These are phyloP conservation scores for Eubasilissa regina DNA, from an alignment of 1,140 invertebrate species.

Conservation along the genomic window DNA sequence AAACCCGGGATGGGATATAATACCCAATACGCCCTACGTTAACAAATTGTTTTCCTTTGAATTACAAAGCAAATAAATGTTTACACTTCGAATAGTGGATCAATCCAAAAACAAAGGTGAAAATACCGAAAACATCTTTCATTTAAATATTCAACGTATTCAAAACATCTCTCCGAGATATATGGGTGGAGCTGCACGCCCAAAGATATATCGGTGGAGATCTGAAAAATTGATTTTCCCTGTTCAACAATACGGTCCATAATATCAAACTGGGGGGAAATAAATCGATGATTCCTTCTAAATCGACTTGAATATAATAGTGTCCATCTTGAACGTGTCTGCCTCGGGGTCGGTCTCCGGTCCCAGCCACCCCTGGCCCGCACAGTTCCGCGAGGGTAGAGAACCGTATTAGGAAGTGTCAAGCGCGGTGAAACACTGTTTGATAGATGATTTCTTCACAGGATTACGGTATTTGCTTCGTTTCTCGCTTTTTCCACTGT, in stretches of 20 bases:
- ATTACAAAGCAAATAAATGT: slow-evolving; percentile 18
- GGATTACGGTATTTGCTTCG: slow-evolving; percentile 37
- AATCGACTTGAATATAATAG: slow-evolving; percentile 47
- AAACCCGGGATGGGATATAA: not conserved
- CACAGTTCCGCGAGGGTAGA: not conserved
- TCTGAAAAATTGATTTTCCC: slow-evolving; percentile 46
- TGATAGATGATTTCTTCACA: slow-evolving; percentile 45
- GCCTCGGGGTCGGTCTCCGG: not conserved
- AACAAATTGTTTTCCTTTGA: slow-evolving; percentile 24
- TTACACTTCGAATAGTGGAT: slow-evolving; percentile 22
- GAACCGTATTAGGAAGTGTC: slow-evolving; percentile 38
- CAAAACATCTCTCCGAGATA: not conserved
- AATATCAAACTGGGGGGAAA: slow-evolving; percentile 41
- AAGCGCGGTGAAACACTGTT: slow-evolving; percentile 28
- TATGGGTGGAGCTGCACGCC: not conserved
- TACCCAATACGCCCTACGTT: not conserved
- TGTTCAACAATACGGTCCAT: slow-evolving; percentile 46
- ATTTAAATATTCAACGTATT: slow-evolving; percentile 39
- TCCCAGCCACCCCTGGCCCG: not conserved
- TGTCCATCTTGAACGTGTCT: slow-evolving; percentile 23
- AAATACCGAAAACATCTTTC: slow-evolving; percentile 10
- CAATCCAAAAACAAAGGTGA: slow-evolving; percentile 8
- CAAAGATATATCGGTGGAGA: not conserved
- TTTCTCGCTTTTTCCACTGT: not conserved
- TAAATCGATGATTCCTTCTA: slow-evolving; percentile 41